Evolutionary conservation across 2,888 invertebrate species (phyloP).

Genomic region (Epinotia nisella): DNA sequence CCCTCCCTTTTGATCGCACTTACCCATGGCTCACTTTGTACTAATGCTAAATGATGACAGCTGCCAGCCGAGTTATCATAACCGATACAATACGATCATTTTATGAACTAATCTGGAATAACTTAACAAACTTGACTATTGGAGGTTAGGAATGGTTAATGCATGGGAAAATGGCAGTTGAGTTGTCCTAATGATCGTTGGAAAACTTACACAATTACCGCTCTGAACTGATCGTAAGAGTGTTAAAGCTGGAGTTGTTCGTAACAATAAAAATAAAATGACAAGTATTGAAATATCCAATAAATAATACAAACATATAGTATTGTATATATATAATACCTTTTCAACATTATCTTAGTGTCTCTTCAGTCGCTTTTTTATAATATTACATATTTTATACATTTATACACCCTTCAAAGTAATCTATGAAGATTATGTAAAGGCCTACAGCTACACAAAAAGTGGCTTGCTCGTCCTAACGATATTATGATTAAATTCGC

Average conservation of each 20-base stretch:
- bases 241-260: no score
- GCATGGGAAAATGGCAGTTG: no score
- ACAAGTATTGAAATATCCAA: no score
- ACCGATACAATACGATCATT: constrained; percentile 33
- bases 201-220: no score
- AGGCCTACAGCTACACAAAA: not conserved
- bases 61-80: constrained; percentile 47
- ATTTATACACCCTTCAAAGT: not conserved
- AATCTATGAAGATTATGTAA: not conserved
- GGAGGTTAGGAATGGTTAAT: not conserved
- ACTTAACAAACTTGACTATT: constrained; percentile 1
- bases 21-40: constrained; percentile 64
- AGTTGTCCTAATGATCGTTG: no score
- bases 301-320: no score
- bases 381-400: no score
- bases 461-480: constrained; percentile 8
- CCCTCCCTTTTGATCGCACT: constrained; percentile 63
- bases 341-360: no score
- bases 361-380: no score
- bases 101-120: constrained; percentile 15
- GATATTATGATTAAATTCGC: constrained; percentile 53
- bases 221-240: no score
- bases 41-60: constrained; percentile 56
- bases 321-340: no score
- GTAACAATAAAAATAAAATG: no score